A percentile compares a stretch with the other conserved stretches of the same genome.
Conservation (phyloP, 2,888 invertebrate species). For the Vesta saturnalis region DNA sequence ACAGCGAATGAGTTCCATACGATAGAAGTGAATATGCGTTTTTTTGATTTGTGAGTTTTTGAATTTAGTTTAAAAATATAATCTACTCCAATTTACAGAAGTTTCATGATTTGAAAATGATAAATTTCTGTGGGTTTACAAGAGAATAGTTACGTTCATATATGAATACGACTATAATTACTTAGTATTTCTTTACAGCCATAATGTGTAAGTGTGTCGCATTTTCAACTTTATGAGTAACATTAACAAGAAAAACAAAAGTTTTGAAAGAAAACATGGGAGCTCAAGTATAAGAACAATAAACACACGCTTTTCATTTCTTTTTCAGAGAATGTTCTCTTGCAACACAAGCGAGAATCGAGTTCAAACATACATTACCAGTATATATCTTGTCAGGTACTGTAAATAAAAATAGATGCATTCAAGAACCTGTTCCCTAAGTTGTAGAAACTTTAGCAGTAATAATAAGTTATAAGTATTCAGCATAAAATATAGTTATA, state of each 20-base stretch:
- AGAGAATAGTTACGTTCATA: no score
- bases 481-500: slow-evolving; percentile 30
- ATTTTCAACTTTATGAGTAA: slow-evolving; percentile 10
- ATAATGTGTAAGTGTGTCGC: not conserved
- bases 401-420: slow-evolving; percentile 27
- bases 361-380: slow-evolving; percentile 8
- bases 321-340: slow-evolving; percentile 1
- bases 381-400: slow-evolving; percentile 10
- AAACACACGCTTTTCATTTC: slow-evolving; percentile 21
- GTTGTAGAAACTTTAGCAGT: slow-evolving; percentile 29
- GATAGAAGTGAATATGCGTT: no score
- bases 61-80: no score
- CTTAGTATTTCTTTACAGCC: not conserved
- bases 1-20: not conserved
- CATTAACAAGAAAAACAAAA: slow-evolving; percentile 18
- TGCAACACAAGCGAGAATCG: slow-evolving; percentile 14
- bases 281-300: slow-evolving; percentile 22
- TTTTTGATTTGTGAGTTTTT: no score
- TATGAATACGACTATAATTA: not conserved
- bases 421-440: slow-evolving; percentile 18
- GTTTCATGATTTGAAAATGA: no score
- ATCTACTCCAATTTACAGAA: no score
- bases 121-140: no score
- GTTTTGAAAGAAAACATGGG: slow-evolving; percentile 18
- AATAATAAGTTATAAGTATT: slow-evolving; percentile 25